Conservation (phyloP, 1,140 invertebrate species). For the Parasteatoda tepidariorum region DNA sequence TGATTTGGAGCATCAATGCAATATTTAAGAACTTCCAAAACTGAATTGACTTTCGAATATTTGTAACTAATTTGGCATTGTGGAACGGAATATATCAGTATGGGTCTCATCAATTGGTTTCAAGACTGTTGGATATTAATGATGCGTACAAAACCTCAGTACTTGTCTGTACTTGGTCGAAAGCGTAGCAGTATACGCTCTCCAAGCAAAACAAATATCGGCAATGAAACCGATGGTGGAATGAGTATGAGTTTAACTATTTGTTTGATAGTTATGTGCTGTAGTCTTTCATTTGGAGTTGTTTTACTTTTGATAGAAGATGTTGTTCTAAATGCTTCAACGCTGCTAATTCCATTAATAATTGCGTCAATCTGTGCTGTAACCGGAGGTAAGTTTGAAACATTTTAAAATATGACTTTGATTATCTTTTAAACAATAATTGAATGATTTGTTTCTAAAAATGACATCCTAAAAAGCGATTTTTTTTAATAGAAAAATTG, state of each 20-base stretch:
- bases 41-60: too few relatives aligned
- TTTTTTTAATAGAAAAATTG: too few relatives aligned
- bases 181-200: slow-evolving; percentile 31
- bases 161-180: slow-evolving; percentile 10
- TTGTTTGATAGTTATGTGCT: slow-evolving; percentile 23
- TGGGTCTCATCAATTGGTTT: slow-evolving; percentile 21
- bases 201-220: neutral
- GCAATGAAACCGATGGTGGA: neutral
- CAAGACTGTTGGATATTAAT: slow-evolving; percentile 37
- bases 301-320: slow-evolving; percentile 4
- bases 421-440: too few relatives aligned
- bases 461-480: too few relatives aligned
- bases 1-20: too few relatives aligned
- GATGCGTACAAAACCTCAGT: slow-evolving; percentile 40
- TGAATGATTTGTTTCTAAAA: too few relatives aligned
- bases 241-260: neutral
- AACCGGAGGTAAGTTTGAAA: slow-evolving; percentile 15
- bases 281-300: slow-evolving; percentile 19
- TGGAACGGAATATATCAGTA: too few relatives aligned
- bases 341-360: neutral
- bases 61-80: too few relatives aligned
- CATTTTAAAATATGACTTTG: too few relatives aligned
- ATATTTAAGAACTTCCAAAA: too few relatives aligned
- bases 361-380: slow-evolving; percentile 15
- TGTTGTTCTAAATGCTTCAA: neutral